Evolutionary conservation across 2,113 vertebrate species (phyloP).

Genomic region (Brachyhypopomus occidentalis): DNA sequence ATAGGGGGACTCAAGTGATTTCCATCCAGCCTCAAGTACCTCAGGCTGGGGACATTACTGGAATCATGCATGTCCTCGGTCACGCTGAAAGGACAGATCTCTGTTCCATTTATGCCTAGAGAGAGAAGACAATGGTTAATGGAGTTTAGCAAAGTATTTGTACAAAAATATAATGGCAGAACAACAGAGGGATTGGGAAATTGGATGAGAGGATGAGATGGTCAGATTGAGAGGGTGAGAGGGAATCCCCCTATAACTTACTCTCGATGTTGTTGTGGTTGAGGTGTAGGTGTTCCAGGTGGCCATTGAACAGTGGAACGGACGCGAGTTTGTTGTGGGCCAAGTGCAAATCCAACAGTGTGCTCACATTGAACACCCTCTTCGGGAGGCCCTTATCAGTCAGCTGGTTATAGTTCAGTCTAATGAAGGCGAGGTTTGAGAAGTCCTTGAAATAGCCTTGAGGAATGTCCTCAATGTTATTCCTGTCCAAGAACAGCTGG

Average conservation of each 20-base stretch:
- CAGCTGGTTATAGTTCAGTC: slow-evolving; percentile 93
- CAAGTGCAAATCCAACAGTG: slow-evolving; percentile 90
- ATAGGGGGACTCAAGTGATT: slow-evolving; percentile 90
- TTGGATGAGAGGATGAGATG: no score
- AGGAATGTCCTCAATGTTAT: slow-evolving; percentile 90
- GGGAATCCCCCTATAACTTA: slow-evolving; percentile 69
- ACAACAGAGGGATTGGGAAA: no score
- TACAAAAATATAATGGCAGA: no score
- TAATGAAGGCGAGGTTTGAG: slow-evolving; percentile 86
- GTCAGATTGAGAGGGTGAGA: no score
- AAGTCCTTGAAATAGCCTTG: slow-evolving; percentile 87
- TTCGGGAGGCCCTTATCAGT: slow-evolving; percentile 89
- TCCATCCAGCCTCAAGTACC: slow-evolving; percentile 93
- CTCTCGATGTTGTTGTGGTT: slow-evolving; percentile 93
- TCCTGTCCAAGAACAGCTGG: slow-evolving; percentile 94
- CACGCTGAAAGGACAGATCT: slow-evolving; percentile 81
- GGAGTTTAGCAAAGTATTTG: neutral
- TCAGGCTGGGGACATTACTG: slow-evolving; percentile 77
- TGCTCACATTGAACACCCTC: slow-evolving; percentile 89
- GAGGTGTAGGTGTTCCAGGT: slow-evolving; percentile 93
- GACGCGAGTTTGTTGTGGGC: slow-evolving; percentile 89
- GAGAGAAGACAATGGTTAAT: slow-evolving; percentile 22
- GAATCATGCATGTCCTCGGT: slow-evolving; percentile 67
- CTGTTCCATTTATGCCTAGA: slow-evolving; percentile 89
- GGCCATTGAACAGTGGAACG: slow-evolving; percentile 82